Conservation (phyloP, 2,113 vertebrate genomes). For the Mobula hypostoma region DNA sequence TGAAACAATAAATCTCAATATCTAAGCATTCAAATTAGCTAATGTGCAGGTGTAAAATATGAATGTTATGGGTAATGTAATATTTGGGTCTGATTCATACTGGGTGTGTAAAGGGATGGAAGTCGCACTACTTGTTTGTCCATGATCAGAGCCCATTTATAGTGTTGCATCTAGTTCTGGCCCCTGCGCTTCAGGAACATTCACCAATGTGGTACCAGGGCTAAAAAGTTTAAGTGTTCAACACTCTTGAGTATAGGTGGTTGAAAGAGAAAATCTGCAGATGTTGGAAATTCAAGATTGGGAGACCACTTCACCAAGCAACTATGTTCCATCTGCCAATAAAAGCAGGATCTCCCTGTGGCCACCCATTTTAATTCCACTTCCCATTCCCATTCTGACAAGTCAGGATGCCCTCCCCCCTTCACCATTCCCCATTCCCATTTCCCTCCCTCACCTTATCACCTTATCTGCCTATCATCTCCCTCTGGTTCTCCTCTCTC, state of each 20-base stretch:
- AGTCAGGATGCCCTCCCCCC: too few relatives aligned
- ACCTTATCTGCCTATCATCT: too few relatives aligned
- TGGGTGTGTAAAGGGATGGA: neutral
- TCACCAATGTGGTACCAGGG: neutral
- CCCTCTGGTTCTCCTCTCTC: too few relatives aligned
- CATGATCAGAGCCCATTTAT: neutral
- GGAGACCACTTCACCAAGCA: too few relatives aligned
- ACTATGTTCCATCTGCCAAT: too few relatives aligned
- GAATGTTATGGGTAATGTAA: neutral
- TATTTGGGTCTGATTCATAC: too few relatives aligned
- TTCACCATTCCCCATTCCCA: too few relatives aligned
- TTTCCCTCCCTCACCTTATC: too few relatives aligned
- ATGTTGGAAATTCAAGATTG: too few relatives aligned
- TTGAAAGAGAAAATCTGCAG: neutral
- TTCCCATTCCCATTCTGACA: too few relatives aligned
- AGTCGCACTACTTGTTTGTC: neutral
- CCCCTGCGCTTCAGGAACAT: neutral
- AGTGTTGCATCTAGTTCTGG: neutral
- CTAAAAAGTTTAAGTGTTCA: neutral
- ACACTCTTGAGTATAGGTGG: neutral
- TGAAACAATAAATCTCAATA: neutral
- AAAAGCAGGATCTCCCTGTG: too few relatives aligned
- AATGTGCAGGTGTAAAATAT: neutral
- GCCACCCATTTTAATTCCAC: too few relatives aligned
- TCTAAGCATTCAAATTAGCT: neutral